A percentile compares a stretch with the other conserved stretches of the same genome.
Evolutionary conservation across 2,888 invertebrate species (phyloP).

Genomic region (Hoplodrina blanda): DNA sequence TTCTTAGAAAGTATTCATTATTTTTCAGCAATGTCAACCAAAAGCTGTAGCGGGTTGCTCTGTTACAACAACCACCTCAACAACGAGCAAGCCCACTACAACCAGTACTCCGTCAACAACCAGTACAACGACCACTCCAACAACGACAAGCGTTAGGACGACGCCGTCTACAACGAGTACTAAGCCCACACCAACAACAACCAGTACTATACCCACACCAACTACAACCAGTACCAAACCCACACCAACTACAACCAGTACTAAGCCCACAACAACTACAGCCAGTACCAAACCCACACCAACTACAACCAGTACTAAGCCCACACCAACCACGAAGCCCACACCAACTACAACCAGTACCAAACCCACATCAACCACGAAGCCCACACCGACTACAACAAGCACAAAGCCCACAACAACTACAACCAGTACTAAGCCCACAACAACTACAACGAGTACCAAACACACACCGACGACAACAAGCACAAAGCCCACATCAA

Average conservation of each 20-base stretch:
- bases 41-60: constrained; percentile 2
- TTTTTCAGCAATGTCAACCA: constrained; percentile 17
- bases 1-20: no score
- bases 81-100: not conserved
- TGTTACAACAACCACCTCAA: constrained; percentile 9
- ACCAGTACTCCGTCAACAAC: not conserved
- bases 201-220: not conserved
- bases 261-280: no score
- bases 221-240: not conserved
- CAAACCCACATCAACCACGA: no score
- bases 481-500: not conserved
- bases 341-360: no score
- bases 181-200: not conserved
- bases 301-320: no score
- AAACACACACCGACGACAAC: constrained; percentile 1
- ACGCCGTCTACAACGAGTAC: not conserved
- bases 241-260: no score
- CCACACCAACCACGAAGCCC: no score
- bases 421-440: no score
- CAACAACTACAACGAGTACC: not conserved
- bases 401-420: no score
- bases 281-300: no score
- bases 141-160: not conserved
- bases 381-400: no score
- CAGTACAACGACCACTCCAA: not conserved